Percentiles rank a stretch among this genome's conserved stretches.
Conservation (phyloP, 2,888 invertebrate genomes). For the Nomada fucata region DNA sequence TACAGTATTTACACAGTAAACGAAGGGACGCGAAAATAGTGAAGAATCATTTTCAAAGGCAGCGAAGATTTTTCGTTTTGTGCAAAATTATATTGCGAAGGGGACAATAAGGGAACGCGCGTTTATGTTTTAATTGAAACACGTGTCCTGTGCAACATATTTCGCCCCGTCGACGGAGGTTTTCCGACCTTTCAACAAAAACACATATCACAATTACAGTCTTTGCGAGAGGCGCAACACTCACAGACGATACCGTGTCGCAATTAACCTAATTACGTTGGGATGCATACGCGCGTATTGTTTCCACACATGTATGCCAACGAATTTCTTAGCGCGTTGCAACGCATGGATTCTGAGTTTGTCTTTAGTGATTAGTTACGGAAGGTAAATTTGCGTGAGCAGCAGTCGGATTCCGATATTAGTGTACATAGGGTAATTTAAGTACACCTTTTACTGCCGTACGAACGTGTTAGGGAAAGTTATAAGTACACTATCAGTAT, state of each 20-base stretch:
- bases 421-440: too few species aligned
- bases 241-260: conserved; percentile 51
- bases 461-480: too few species aligned
- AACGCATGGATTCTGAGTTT: neutral
- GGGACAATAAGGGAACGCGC: neutral
- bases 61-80: neutral
- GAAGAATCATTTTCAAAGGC: too few species aligned
- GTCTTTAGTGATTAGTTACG: neutral
- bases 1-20: neutral
- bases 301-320: conserved; percentile 5
- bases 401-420: too few species aligned
- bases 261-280: conserved; percentile 75
- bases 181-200: conserved; percentile 26
- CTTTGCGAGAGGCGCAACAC: conserved; percentile 11
- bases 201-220: conserved; percentile 59
- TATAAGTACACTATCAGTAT: too few species aligned
- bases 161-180: neutral
- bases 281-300: conserved; percentile 6
- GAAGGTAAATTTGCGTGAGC: neutral
- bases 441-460: too few species aligned
- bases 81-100: too few species aligned
- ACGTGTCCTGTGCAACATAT: conserved; percentile 6
- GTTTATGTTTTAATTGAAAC: conserved; percentile 32
- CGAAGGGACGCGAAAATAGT: neutral
- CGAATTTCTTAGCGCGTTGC: neutral